A percentile compares a stretch with the other conserved stretches of the same genome.
Conservation (phyloP, 2,888 invertebrate genomes). For the Sarcophaga variegata region DNA sequence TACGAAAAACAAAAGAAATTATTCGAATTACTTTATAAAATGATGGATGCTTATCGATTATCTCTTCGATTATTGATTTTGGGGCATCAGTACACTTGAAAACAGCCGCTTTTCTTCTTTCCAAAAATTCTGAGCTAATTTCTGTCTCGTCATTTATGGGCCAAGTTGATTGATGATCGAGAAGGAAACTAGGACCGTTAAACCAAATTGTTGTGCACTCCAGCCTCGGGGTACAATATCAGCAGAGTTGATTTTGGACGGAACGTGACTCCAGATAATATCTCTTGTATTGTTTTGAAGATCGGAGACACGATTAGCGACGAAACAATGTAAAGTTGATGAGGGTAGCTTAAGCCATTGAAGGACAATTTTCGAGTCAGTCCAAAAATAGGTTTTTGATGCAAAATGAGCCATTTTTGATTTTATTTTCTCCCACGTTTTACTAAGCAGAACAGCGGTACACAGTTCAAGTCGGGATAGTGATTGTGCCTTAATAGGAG, state of each 20-base stretch:
- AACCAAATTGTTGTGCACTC: conserved; percentile 51
- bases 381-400: conserved; percentile 23
- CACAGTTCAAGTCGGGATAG: conserved; percentile 63
- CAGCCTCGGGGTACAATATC: conserved; percentile 56
- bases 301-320: conserved; percentile 61
- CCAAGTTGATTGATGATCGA: conserved; percentile 9
- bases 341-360: conserved; percentile 28
- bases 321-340: conserved; percentile 63
- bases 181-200: conserved; percentile 48
- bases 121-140: neutral
- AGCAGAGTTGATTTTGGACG: conserved; percentile 47
- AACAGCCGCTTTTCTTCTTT: no score
- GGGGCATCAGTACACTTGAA: no score
- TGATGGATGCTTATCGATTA: conserved; percentile 33
- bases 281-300: conserved; percentile 50
- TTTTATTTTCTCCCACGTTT: conserved; percentile 29
- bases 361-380: conserved; percentile 19
- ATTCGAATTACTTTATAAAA: conserved; percentile 37
- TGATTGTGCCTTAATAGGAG: conserved; percentile 63
- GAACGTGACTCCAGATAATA: conserved; percentile 43
- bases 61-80: conserved; percentile 18
- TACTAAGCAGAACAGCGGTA: conserved; percentile 54
- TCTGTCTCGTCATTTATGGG: neutral
- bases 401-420: neutral
- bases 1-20: conserved; percentile 34